These are phyloP conservation scores for Actinia equina DNA, from an alignment of 64 coral and sea anemone genomes.

Conservation along the genomic window DNA sequence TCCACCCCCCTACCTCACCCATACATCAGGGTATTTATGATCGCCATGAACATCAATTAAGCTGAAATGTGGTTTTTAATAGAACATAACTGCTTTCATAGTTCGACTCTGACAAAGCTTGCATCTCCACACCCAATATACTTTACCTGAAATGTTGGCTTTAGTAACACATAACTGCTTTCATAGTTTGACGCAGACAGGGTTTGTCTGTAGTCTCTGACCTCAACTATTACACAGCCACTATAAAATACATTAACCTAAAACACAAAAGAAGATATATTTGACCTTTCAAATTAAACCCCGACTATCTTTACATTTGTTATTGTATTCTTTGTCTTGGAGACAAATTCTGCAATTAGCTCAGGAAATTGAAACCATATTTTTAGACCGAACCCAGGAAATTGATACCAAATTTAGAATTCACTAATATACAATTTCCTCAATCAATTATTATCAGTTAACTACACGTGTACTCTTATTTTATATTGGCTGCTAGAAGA, in stretches of 20 bases:
- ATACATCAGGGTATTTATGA: neutral
- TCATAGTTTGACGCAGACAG: constrained; percentile 49
- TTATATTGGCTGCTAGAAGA: neutral
- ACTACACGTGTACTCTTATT: neutral
- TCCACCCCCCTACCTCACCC: neutral
- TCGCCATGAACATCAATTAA: no score
- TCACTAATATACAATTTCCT: neutral
- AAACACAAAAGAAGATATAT: neutral
- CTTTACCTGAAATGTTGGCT: constrained; percentile 92
- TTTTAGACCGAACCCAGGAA: neutral
- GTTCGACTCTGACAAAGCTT: neutral
- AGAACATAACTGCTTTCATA: no score
- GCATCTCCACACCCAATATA: neutral
- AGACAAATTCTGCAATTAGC: neutral
- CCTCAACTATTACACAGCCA: constrained; percentile 98
- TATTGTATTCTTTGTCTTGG: neutral
- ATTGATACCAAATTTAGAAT: neutral
- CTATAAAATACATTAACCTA: constrained; percentile 93
- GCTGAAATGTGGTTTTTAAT: no score
- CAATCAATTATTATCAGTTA: neutral
- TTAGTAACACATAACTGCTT: constrained; percentile 83
- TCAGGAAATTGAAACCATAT: constrained; percentile 3
- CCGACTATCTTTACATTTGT: neutral
- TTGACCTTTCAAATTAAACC: neutral
- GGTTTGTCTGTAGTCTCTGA: constrained; percentile 87